phyloP scores from a whole-genome alignment of 2,113 vertebrate genomes.

The Indri indri region DNA sequence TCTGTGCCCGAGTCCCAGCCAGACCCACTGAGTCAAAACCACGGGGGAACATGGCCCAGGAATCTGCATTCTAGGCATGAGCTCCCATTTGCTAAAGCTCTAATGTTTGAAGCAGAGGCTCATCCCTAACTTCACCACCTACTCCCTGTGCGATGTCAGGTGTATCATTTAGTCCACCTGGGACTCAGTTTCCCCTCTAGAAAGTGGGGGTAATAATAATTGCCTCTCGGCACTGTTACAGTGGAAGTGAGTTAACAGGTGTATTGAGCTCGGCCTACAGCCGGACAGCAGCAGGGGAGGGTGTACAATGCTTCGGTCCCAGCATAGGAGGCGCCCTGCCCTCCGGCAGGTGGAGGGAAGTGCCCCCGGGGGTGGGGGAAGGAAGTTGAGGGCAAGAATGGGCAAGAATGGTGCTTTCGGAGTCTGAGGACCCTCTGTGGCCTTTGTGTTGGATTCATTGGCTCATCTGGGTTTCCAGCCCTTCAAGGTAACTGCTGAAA shows the following conservation, averaged over 20 bases:
- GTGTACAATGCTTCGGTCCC: background rate
- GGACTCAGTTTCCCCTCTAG: background rate
- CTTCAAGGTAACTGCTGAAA: background rate
- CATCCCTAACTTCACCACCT: background rate
- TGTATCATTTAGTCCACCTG: background rate
- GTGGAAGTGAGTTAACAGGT: background rate
- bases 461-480: background rate
- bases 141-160: background rate
- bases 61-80: background rate
- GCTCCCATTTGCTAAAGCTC: background rate
- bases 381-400: background rate
- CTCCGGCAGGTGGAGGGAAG: background rate
- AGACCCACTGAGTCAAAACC: fast-evolving
- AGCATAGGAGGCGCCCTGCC: background rate
- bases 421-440: too few species aligned
- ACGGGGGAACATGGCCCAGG: fast-evolving
- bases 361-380: background rate
- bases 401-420: background rate
- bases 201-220: background rate
- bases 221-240: background rate
- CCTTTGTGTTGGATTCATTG: fast-evolving
- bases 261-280: background rate
- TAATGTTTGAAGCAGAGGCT: background rate
- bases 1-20: background rate
- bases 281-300: background rate